A percentile compares a stretch with the other conserved stretches of the same genome.
These are phyloP conservation scores for Vulpes vulpes DNA, from an alignment of 2,113 vertebrate species.

Conservation along the genomic window DNA sequence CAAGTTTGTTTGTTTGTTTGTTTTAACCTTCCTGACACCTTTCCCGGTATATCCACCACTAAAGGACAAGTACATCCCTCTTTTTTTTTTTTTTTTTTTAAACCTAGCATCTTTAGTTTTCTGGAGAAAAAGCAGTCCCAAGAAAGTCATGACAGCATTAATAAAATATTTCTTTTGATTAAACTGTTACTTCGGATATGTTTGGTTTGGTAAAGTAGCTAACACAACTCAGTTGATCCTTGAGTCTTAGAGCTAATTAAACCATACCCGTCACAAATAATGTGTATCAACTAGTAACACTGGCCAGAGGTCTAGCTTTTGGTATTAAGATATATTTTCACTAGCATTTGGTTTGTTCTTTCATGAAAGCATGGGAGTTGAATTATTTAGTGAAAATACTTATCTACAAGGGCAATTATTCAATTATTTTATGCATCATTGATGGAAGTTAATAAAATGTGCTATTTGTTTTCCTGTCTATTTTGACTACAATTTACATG, in stretches of 20 bases:
- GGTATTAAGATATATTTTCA: not conserved
- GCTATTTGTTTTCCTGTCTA: not conserved
- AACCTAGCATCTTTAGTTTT: not conserved
- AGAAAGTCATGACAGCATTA: not conserved
- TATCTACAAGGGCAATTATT: conserved; percentile 3
- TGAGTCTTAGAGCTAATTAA: not conserved
- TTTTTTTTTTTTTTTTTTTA: not conserved
- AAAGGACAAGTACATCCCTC: not conserved
- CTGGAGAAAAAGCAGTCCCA: not conserved
- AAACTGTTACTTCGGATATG: not conserved
- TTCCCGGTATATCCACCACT: conserved; percentile 23
- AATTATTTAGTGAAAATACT: conserved; percentile 19
- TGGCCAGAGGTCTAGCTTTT: not conserved
- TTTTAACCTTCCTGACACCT: conserved; percentile 55
- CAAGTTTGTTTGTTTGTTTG: not conserved
- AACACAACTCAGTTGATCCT: not conserved
- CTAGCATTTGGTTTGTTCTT: not conserved
- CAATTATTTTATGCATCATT: conserved; percentile 63
- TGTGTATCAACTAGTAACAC: not conserved
- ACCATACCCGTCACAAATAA: not conserved
- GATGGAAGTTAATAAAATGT: conserved; percentile 50
- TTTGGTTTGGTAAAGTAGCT: not conserved
- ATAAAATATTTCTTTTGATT: conserved; percentile 4
- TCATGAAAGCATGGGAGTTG: not conserved
- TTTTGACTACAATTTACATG: conserved; percentile 38